Evolutionary conservation across 2,888 invertebrate species (phyloP), one percentile per base, ranked within the genome.

Genomic region (Spisula solida): DNA sequence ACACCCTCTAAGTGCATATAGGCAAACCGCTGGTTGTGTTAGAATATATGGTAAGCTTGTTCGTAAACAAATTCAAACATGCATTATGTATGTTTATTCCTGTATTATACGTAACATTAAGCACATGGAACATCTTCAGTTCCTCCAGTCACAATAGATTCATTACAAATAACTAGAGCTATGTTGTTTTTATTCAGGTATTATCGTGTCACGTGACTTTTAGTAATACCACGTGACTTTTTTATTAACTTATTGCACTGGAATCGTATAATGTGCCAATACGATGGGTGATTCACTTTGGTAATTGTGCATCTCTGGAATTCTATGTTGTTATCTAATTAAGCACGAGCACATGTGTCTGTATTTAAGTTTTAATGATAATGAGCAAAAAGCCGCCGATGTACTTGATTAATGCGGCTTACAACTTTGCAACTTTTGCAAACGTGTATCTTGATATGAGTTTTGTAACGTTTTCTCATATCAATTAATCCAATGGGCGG

Each of bases 311-410:
- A 25, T 20, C 60, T 10, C 60, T 66, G 60, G 6, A 25, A 25
- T 66, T 25, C 25, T 25, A 25, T 25, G 60, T 20, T 12, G n/a
- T 66, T 66, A 66, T 25, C 25, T 41, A 41, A 41, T 41, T 66
- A 25, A 66, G 60, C 60, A 66, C 60, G 60, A 25, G 25, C 60
- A n/a, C 60, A 66, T n/a, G 60, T 66, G 60, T 66, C 25, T 66
- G 60, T 66, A 66, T 25, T 66, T 66, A 66, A 66, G 8, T 66
- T 66, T 66, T 25, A 66, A 66, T 66, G 60, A 66, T 66, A 66
- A 66, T 66, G 60, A 66, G 60, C 60, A 10, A n/a, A 6, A 56
- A 20, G n/a, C 1, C 5, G 8, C 6, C n/a, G 25, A 2, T 66
- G 25, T 25, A 10, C 0, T 10, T 66, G 25, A 66, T 66, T 66